Evolutionary conservation across 2,888 invertebrate species (phyloP).

Genomic region (Augochlorella aurata): DNA sequence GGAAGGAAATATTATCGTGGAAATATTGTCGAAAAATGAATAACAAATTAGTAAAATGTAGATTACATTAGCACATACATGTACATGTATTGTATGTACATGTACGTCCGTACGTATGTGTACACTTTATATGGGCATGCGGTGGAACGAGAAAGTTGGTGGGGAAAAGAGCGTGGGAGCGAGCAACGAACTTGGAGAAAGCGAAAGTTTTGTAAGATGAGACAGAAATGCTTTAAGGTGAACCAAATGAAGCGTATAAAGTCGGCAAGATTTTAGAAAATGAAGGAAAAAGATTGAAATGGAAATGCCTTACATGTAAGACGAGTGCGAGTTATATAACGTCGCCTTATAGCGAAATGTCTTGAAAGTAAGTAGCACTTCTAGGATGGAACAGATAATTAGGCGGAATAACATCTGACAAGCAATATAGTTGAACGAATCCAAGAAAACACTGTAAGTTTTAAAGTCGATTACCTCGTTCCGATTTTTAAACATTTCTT

Average conservation of each 20-base stretch:
- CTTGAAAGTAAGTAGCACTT: background rate
- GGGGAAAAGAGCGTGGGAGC: slow-evolving; percentile 27
- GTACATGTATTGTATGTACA: background rate
- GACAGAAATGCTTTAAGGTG: slow-evolving; percentile 13
- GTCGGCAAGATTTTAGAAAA: background rate
- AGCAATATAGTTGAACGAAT: background rate
- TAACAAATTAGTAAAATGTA: background rate
- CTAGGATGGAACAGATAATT: background rate
- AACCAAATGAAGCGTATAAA: slow-evolving; percentile 5
- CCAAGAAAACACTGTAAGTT: background rate
- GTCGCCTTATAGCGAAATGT: background rate
- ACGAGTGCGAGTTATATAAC: slow-evolving; percentile 1
- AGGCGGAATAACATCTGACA: background rate
- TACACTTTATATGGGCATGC: background rate
- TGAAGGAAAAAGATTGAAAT: background rate
- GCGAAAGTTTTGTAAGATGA: slow-evolving; percentile 19
- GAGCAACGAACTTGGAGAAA: slow-evolving; percentile 23
- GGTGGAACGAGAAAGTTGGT: slow-evolving; percentile 8
- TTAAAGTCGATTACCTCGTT: background rate
- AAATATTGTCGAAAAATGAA: too few relatives aligned
- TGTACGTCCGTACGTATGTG: background rate
- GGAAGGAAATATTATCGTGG: background rate
- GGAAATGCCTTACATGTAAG: background rate
- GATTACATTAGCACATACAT: background rate
- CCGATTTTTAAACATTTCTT: background rate